Conservation (phyloP, 2,888 invertebrate genomes). For the Coelinius sp. region DNA sequence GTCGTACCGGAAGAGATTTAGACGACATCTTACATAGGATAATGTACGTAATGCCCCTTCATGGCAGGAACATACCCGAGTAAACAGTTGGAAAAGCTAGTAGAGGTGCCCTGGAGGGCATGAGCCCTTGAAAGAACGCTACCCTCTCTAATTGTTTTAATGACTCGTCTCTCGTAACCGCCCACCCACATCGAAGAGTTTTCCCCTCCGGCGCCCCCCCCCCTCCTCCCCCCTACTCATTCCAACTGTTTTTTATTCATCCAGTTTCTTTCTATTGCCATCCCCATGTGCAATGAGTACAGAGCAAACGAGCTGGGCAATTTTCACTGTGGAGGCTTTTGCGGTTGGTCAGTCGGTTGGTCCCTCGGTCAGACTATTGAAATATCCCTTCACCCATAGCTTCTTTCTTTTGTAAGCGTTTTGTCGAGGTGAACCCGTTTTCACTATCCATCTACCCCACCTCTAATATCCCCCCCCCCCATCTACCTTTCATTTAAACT, state of each 20-base stretch:
- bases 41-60: not conserved
- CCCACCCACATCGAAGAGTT: constrained; percentile 23
- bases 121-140: constrained; percentile 1
- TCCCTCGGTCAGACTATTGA: constrained; percentile 32
- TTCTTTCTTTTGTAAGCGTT: constrained; percentile 31
- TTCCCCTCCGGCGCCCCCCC: not conserved
- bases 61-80: not conserved
- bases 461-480: too few species aligned
- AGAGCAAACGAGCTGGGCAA: constrained; percentile 6
- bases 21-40: constrained; percentile 21
- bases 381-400: constrained; percentile 23
- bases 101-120: not conserved
- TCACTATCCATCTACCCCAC: too few species aligned
- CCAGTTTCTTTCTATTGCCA: constrained; percentile 12
- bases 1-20: constrained; percentile 17
- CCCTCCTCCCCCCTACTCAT: too few species aligned
- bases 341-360: constrained; percentile 26
- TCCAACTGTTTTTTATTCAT: not conserved
- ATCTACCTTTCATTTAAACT: constrained; percentile 24
- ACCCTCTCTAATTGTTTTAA: constrained; percentile 61
- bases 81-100: constrained; percentile 14
- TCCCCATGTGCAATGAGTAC: not conserved
- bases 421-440: constrained; percentile 27
- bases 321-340: constrained; percentile 30
- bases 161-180: constrained; percentile 51